These are phyloP conservation scores for Microchrysa polita DNA, from an alignment of 2,888 invertebrate genomes.

Conservation along the genomic window DNA sequence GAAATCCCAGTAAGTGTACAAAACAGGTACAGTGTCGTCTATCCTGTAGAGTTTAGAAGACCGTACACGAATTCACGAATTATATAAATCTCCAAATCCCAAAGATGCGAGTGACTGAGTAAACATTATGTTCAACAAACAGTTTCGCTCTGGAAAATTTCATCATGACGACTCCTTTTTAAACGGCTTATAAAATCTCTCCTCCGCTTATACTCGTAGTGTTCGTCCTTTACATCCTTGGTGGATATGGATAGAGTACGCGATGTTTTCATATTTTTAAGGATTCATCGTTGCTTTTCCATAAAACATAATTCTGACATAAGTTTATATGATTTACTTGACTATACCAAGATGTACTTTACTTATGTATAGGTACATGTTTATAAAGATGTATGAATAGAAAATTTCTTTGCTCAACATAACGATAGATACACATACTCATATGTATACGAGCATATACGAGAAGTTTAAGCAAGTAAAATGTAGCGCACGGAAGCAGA, in stretches of 20 bases:
- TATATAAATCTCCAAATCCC: too few species aligned
- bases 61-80: too few species aligned
- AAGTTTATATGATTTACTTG: too few species aligned
- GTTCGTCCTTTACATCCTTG: neutral
- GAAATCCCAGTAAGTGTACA: too few species aligned
- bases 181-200: too few species aligned
- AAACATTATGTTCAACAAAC: slow-evolving; percentile 17
- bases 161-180: neutral
- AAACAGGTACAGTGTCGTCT: too few species aligned
- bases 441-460: too few species aligned
- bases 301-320: too few species aligned
- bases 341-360: neutral
- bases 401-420: neutral
- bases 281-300: neutral
- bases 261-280: neutral
- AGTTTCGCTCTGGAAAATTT: slow-evolving; percentile 25
- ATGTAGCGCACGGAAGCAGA: neutral
- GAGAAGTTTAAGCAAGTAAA: too few species aligned
- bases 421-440: neutral
- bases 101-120: neutral
- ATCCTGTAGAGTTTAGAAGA: too few species aligned
- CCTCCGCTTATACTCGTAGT: too few species aligned
- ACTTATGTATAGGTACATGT: neutral
- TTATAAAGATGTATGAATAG: neutral
- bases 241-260: too few species aligned